These are phyloP conservation scores for Hemaris fuciformis DNA, from an alignment of 2,888 invertebrate species.

Conservation along the genomic window DNA sequence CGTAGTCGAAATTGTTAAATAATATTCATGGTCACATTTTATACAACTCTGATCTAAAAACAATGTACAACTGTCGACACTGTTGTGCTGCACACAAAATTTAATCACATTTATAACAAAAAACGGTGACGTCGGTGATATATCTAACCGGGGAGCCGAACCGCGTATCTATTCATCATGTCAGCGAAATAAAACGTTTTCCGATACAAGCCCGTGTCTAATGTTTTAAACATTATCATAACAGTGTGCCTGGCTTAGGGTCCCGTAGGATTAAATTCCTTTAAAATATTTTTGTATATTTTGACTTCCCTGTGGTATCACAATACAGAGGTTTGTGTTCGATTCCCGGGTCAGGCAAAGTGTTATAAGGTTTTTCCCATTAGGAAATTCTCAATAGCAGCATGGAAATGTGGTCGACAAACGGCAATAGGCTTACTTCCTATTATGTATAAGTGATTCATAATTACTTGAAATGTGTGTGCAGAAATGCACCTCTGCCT, in stretches of 20 bases:
- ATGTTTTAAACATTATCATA: slow-evolving; percentile 70
- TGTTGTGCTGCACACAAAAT: background rate
- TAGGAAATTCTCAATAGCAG: too few species aligned
- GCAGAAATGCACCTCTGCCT: too few species aligned
- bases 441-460: too few species aligned
- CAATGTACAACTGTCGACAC: background rate
- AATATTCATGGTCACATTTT: too few species aligned
- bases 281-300: background rate
- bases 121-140: slow-evolving; percentile 1
- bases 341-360: too few species aligned
- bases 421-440: too few species aligned
- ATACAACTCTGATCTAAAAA: background rate
- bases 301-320: too few species aligned
- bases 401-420: too few species aligned
- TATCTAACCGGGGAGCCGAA: slow-evolving; percentile 11
- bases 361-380: too few species aligned
- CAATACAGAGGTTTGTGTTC: too few species aligned
- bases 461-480: too few species aligned
- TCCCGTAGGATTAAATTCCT: slow-evolving; percentile 19
- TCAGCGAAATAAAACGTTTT: slow-evolving; percentile 42
- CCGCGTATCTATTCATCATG: slow-evolving; percentile 48
- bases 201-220: slow-evolving; percentile 48
- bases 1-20: too few species aligned
- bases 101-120: slow-evolving; percentile 6
- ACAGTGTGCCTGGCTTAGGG: slow-evolving; percentile 25